phyloP scores from a whole-genome alignment of 1,140 invertebrate species.

The Drosophila kepulauana region DNA sequence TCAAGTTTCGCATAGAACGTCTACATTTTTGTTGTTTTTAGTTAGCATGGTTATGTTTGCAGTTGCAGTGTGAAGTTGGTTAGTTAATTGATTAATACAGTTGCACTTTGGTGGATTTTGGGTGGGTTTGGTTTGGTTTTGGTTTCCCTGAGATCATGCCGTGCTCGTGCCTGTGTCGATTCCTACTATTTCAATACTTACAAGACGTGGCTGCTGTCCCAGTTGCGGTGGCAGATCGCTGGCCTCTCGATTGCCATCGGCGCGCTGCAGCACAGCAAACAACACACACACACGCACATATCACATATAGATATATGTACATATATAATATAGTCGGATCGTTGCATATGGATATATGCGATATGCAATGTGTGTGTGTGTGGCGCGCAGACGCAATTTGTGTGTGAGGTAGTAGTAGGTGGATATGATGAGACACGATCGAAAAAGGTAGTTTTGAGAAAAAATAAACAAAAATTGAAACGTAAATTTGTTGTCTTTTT shows the following conservation, averaged over 20 bases:
- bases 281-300: conserved; percentile 2
- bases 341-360: conserved; percentile 39
- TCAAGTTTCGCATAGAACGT: conserved; percentile 26
- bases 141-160: conserved; percentile 54
- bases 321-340: conserved; percentile 33
- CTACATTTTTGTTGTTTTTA: conserved; percentile 38
- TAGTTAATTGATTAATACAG: conserved; percentile 9
- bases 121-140: background rate
- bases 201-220: conserved; percentile 77
- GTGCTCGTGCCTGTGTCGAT: conserved; percentile 64
- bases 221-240: conserved; percentile 79
- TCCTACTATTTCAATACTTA: conserved; percentile 72
- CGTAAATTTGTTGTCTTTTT: conserved; percentile 56
- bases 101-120: background rate
- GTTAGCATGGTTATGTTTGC: conserved; percentile 15
- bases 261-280: conserved; percentile 51
- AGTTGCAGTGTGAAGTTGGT: conserved; percentile 21
- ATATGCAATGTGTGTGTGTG: conserved; percentile 16
- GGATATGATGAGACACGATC: conserved; percentile 78
- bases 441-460: conserved; percentile 73
- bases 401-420: conserved; percentile 73
- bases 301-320: conserved; percentile 42
- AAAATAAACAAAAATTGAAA: conserved; percentile 73
- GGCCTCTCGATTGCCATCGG: conserved; percentile 81
- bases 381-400: conserved; percentile 47